Percentiles rank a stretch among this genome's conserved stretches.
Evolutionary conservation across 2,113 vertebrate genomes (phyloP).

Genomic region (Eulemur macaco): DNA sequence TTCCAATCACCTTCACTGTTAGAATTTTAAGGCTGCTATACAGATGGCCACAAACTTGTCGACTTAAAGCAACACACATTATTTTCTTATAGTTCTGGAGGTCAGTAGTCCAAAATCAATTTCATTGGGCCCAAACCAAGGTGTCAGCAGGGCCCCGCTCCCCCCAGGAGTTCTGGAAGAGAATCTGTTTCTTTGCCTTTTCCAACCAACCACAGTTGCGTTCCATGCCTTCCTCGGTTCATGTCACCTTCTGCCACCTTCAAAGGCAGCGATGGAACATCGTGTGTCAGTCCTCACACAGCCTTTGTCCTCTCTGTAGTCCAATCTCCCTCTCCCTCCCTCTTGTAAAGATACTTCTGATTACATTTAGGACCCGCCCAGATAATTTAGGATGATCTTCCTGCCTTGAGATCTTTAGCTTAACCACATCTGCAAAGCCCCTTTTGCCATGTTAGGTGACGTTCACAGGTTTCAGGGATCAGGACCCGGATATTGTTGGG

Average conservation of each 20-base stretch:
- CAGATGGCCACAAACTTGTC: neutral
- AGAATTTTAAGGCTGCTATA: neutral
- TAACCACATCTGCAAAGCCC: neutral
- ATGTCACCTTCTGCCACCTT: neutral
- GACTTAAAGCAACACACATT: neutral
- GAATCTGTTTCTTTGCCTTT: neutral
- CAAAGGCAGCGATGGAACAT: neutral
- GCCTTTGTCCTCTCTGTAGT: neutral
- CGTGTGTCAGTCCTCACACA: neutral
- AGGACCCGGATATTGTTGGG: neutral
- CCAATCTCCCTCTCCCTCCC: no score
- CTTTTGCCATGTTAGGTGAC: neutral
- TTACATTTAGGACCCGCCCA: neutral
- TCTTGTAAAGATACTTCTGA: neutral
- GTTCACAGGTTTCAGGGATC: neutral
- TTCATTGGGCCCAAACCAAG: neutral
- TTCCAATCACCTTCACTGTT: neutral
- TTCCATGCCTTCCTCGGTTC: neutral
- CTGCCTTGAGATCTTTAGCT: neutral
- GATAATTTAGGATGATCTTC: neutral
- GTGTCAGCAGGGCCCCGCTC: fast-evolving
- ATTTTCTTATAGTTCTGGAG: neutral
- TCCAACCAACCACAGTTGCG: neutral
- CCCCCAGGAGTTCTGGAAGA: neutral
- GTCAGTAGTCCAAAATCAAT: neutral